Evolutionary conservation across 1,140 invertebrate species (phyloP), one percentile per base, ranked within the genome.

Genomic region (Galleria mellonella): DNA sequence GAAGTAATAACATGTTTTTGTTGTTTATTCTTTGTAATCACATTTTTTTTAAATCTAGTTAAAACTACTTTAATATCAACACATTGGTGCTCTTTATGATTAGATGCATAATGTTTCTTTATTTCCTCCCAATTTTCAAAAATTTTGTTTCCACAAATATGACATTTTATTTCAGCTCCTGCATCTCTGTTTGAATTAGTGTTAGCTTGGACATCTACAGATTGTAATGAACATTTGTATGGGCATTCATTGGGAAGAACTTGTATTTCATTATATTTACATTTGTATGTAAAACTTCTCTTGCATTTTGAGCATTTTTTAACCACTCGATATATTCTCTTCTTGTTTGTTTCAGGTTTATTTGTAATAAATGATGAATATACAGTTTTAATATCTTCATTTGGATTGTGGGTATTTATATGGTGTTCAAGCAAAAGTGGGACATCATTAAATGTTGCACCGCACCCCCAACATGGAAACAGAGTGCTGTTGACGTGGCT

Each of bases 391-490:
- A 50, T 28, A 36, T 58, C 40, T 23, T 48, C 29, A 9, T 31
- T 38, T 38, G 55, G 30, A 32, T 40, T 49, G 37, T 76, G 76
- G 32, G 56, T 58, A 9, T 55, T 32, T 17, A 68, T 44, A 42
- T 73, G 60, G 50, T 86, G 83, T n/a, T 56, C 44, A 41, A 82
- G 38, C 35, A 84, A 62, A 40, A 17, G 39, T 9, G 43, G n/a
- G 14, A 73, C 50, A 14, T 60, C 36, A 33, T 63, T 51, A 48
- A 62, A 76, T 11, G 52, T 51, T 9, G 33, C 31, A 13, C 65
- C 59, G 54, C 83, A 86, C 29, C 49, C 51, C 62, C 71, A 73
- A 55, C 83, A 86, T 13, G 74, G 72, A 49, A 68, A 85, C 13
- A 15, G 41, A 14, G 44, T 52, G 17, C 2, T 23, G 6, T 23